Percentiles rank a stretch among this genome's conserved stretches.
Conservation (phyloP, 1,140 invertebrate species). For the Tetraneura akinire region DNA sequence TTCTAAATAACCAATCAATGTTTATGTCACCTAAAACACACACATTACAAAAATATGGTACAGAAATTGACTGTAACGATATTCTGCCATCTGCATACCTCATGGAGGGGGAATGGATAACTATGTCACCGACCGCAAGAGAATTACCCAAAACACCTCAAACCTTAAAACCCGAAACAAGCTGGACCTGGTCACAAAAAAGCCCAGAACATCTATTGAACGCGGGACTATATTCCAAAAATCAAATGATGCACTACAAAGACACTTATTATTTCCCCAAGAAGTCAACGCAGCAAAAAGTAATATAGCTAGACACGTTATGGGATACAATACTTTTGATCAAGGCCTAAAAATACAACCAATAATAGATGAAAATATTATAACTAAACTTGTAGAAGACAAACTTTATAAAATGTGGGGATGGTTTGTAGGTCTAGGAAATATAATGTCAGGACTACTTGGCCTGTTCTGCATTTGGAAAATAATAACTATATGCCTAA, state of each 20-base stretch:
- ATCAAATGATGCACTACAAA: too few species aligned
- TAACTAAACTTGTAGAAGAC: background rate
- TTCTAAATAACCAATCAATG: background rate
- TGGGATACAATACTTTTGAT: background rate
- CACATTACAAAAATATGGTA: background rate
- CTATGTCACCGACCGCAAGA: background rate
- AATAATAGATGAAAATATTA: background rate
- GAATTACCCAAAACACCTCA: background rate
- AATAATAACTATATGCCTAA: background rate
- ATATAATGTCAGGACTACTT: background rate
- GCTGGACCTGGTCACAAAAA: background rate
- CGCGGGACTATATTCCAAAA: too few species aligned
- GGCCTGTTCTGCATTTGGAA: background rate
- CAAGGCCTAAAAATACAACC: background rate
- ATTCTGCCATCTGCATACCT: background rate
- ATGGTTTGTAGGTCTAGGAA: background rate
- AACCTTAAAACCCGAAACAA: background rate
- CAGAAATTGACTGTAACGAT: background rate
- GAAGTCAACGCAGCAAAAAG: background rate
- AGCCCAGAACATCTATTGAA: background rate
- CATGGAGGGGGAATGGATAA: background rate
- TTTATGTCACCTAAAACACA: background rate
- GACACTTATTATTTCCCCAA: too few species aligned
- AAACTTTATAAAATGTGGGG: slow-evolving; percentile 19
- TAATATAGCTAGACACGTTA: background rate